phyloP scores from a whole-genome alignment of 2,113 vertebrate species.

The Sceloporus tristichus region DNA sequence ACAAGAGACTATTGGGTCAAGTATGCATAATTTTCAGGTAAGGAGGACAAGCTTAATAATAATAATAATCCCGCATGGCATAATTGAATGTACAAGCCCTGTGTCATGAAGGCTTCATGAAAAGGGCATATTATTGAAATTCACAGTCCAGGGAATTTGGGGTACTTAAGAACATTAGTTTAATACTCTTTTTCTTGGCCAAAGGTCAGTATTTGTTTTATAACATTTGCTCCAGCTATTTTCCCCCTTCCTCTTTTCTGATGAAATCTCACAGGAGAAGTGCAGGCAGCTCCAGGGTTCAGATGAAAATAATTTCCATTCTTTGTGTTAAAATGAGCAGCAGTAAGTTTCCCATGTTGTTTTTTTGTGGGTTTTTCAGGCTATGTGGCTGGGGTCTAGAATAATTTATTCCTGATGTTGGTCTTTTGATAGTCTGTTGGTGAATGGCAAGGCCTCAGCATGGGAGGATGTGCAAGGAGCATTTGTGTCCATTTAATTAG shows the following conservation, averaged over 20 bases:
- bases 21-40: not conserved
- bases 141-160: constrained; percentile 28
- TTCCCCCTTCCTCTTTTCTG: not conserved
- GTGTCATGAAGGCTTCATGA: constrained; percentile 11
- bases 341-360: not conserved
- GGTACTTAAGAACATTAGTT: constrained; percentile 36
- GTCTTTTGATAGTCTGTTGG: too few species aligned
- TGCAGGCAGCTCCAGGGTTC: not conserved
- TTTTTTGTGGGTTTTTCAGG: not conserved
- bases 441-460: too few species aligned
- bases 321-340: not conserved
- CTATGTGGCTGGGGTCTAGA: not conserved
- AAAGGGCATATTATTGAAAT: constrained; percentile 14
- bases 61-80: too few species aligned
- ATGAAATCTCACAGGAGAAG: constrained; percentile 32
- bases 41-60: not conserved
- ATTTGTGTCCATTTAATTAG: too few species aligned
- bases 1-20: constrained; percentile 20
- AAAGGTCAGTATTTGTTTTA: constrained; percentile 39
- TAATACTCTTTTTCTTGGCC: constrained; percentile 6
- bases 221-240: constrained; percentile 6
- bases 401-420: too few species aligned
- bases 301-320: constrained; percentile 21
- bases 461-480: too few species aligned
- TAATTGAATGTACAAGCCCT: not conserved